These are phyloP conservation scores for Micronycteris hirsuta DNA, from an alignment of 2,113 vertebrate species.

Conservation along the genomic window DNA sequence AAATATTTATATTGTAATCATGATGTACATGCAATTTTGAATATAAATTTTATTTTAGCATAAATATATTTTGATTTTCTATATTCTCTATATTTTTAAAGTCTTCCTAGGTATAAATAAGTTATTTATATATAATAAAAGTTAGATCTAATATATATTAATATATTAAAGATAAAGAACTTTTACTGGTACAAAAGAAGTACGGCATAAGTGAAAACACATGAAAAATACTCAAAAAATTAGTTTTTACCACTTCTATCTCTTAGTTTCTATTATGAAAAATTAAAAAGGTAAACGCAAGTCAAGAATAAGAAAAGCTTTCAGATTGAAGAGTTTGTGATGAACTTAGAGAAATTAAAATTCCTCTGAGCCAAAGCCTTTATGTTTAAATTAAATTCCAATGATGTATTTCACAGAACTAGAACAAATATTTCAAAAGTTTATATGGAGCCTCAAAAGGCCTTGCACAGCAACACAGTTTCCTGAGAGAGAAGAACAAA, in stretches of 20 bases:
- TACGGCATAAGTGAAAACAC: not conserved
- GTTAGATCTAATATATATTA: not conserved
- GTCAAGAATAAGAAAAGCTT: not conserved
- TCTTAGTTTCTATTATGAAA: not conserved
- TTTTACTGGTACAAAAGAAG: not conserved
- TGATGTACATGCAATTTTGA: not conserved
- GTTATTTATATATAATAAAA: not conserved
- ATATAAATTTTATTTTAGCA: not conserved
- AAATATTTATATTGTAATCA: not conserved
- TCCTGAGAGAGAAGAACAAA: too few relatives aligned
- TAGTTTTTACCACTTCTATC: not conserved
- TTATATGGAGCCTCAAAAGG: too few relatives aligned
- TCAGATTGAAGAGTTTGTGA: not conserved
- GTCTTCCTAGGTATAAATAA: not conserved
- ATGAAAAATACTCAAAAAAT: not conserved
- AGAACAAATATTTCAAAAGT: too few relatives aligned
- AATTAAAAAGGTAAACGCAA: not conserved
- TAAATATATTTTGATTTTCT: not conserved
- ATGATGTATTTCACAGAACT: too few relatives aligned
- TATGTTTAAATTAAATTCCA: not conserved
- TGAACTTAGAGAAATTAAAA: not conserved
- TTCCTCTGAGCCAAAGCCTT: not conserved
- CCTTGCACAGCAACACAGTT: too few relatives aligned
- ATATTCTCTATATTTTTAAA: not conserved
- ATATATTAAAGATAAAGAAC: not conserved